Base-by-base conservation (phyloP, 2,888 invertebrate genomes). In the Cyrtodaria siliqua region DNA sequence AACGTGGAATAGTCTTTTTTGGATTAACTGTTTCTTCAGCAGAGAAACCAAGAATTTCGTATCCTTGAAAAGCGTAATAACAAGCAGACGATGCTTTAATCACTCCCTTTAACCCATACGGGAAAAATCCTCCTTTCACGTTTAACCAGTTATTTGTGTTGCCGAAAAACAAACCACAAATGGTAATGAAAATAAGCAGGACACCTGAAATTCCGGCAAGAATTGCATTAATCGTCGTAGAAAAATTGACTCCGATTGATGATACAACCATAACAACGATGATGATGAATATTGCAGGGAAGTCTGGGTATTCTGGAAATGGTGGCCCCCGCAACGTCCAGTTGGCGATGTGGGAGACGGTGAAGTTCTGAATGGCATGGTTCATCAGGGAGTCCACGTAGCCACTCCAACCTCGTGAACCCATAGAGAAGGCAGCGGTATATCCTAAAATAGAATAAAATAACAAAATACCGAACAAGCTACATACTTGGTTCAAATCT, bases 141-240 rank as follows among this genome's bases (percentile, higher is more conserved):
- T 82, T 94, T 0, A 95, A 95, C 97, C 98, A 98, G 90, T 98
- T 97, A 2, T 94, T 93, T 6, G 95, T 93, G 86, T 97, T 95
- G 0, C 97, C 97, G 89, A 96, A 96, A 91, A 96, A 96, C 89
- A 97, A 95, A 0, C 98, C 98, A 26, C 97, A 94, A 12, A 88
- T 64, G 24, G 92, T 88, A 27, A 93, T 91, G 55, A 93, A 88
- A 4, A 89, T 77, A n/a, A 93, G 88, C 24, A 93, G 89, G 2
- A 83, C 74, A 24, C 92, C 84, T 71, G 93, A 92, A 42, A 92
- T 66, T 23, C 88, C 80, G 2, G 93, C 91, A 27, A 93, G 85
- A 9, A 90, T 62, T n/a, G 89, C 88, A 86, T 92, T 93, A 79
- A 93, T 86, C 52, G 88, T 87, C 2, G 93, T 89, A 2, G 93